A percentile compares a stretch with the other conserved stretches of the same genome.
Evolutionary conservation across 1,140 invertebrate species (phyloP).

Genomic region (Carcinoscorpius rotundicauda): DNA sequence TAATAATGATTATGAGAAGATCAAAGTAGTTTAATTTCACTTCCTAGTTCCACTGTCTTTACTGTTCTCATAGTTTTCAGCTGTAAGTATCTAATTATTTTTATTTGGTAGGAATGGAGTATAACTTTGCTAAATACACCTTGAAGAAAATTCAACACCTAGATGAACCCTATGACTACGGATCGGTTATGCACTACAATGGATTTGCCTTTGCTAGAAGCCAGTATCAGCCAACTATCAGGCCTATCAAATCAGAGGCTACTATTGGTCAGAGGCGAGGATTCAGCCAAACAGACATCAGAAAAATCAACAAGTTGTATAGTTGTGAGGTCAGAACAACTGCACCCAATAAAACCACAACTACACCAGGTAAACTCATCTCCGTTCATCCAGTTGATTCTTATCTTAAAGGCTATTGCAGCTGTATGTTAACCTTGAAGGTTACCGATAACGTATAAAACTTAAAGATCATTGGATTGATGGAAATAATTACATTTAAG

Average conservation of each 20-base stretch:
- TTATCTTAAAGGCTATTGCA: too few species aligned
- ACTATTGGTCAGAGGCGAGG: slow-evolving; percentile 35
- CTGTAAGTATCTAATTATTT: not conserved
- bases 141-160: slow-evolving; percentile 33
- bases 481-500: too few species aligned
- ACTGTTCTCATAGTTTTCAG: not conserved
- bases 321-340: slow-evolving; percentile 19
- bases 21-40: too few species aligned
- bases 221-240: slow-evolving; percentile 38
- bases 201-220: slow-evolving; percentile 41
- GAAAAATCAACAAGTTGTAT: slow-evolving; percentile 40
- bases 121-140: slow-evolving; percentile 38
- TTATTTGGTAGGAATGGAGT: slow-evolving; percentile 28
- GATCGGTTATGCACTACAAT: slow-evolving; percentile 44
- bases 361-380: too few species aligned
- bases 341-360: not conserved
- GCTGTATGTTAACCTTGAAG: too few species aligned
- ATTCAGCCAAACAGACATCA: slow-evolving; percentile 36
- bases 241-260: slow-evolving; percentile 27
- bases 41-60: not conserved
- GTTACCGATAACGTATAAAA: too few species aligned
- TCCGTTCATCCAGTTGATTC: too few species aligned
- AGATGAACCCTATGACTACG: slow-evolving; percentile 40
- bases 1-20: too few species aligned
- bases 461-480: too few species aligned